These are phyloP conservation scores for Fregetta grallaria DNA, from an alignment of 2,113 vertebrate genomes.

Conservation along the genomic window DNA sequence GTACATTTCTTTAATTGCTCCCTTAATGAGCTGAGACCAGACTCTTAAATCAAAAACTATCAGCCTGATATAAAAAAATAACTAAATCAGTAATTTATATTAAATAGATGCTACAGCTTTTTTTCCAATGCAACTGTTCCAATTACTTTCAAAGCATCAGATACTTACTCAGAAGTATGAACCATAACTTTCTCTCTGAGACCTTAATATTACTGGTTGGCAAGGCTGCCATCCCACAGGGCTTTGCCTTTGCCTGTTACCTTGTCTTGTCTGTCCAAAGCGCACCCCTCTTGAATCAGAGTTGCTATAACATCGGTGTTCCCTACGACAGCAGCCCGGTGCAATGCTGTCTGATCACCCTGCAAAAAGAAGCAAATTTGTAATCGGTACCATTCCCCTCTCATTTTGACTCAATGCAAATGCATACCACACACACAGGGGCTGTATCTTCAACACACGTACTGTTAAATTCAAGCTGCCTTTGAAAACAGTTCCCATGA, in stretches of 20 bases:
- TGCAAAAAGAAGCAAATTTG: conserved; percentile 53
- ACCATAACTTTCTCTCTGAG: background rate
- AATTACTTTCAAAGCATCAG: background rate
- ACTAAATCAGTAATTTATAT: background rate
- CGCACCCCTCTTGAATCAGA: conserved; percentile 91
- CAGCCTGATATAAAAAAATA: background rate
- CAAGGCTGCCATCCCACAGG: background rate
- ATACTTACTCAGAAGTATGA: background rate
- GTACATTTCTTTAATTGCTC: background rate
- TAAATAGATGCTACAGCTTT: background rate
- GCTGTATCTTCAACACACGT: background rate
- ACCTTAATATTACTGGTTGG: background rate
- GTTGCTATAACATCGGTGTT: conserved; percentile 85
- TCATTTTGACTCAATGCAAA: background rate
- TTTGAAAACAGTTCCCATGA: background rate
- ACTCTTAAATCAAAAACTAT: background rate
- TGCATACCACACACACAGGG: background rate
- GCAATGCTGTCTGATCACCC: conserved; percentile 93
- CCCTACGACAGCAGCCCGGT: conserved; percentile 90
- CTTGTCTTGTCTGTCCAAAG: conserved; percentile 96
- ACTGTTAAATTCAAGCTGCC: background rate
- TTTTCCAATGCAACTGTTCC: background rate
- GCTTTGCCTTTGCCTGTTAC: conserved; percentile 60
- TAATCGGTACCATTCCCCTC: background rate
- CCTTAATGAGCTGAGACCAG: background rate